Evolutionary conservation across 2,888 invertebrate genomes (phyloP), one percentile per base, ranked within the genome.

Genomic region (Idaea aversata): DNA sequence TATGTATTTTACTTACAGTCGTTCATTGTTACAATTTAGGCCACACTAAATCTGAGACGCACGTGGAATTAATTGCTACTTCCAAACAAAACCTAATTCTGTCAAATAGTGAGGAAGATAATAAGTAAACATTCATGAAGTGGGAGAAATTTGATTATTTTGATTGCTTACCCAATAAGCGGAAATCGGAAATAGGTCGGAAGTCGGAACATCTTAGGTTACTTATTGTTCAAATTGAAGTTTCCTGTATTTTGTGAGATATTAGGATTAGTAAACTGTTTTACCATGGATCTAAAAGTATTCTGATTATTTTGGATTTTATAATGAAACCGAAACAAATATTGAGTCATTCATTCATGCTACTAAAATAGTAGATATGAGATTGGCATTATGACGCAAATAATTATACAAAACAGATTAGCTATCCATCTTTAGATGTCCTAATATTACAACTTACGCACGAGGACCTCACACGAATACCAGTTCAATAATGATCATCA

Each of bases 391-490:
- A 47, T 47, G 47, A 47, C 47, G 47, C 70, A 69, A 72, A 67
- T 70, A 74, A 70, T 74, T 72, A 75, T 81, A 75, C 47, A 75
- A 76, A 79, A 77, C 73, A 78, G 72, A 77, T 76, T 73, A 75
- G 70, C 76, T 59, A 36, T 47, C 85, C 83, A 76, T 82, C 79
- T 78, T 76, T 65, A 76, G 80, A 63, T 75, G 72, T 64, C 69
- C 60, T 65, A 64, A 58, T 47, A 47, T 47, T 13, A 47, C 47
- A 47, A 47, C 47, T 47, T 47, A 47, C 47, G 47, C 47, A 47
- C 47, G 47, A 25, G 60, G 85, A 75, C 87, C 86, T 81, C 87
- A 83, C 87, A 84, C 47, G 84, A 59, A 67, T 67, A 68, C 68
- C 6, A 47, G 10, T 47, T 13, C 3, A 13, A 47, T 10, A n/a